Conservation (phyloP, 1,140 invertebrate genomes). For the Triops cancriformis region DNA sequence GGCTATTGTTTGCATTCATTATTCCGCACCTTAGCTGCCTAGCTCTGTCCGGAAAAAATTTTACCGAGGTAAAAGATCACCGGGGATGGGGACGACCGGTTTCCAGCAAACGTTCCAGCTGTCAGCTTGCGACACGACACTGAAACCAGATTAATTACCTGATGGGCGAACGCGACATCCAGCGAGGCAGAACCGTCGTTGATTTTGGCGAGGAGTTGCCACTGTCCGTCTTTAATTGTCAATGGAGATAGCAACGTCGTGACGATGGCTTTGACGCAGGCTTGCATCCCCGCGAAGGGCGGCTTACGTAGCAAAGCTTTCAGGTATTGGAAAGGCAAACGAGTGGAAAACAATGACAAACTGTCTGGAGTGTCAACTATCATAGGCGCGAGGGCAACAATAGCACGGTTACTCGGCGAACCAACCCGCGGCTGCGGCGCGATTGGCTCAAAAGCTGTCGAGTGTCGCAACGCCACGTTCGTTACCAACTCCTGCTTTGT, state of each 20-base stretch:
- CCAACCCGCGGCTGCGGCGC: background rate
- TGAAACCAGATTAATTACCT: conserved; percentile 29
- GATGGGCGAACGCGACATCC: conserved; percentile 34
- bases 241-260: background rate
- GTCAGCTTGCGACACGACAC: background rate
- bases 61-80: background rate
- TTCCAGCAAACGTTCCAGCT: background rate
- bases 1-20: background rate
- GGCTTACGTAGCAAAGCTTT: background rate
- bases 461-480: background rate
- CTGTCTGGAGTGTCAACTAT: background rate
- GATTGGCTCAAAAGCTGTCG: background rate
- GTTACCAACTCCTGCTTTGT: background rate
- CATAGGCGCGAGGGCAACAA: background rate
- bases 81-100: background rate
- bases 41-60: background rate
- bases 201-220: conserved; percentile 36
- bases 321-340: conserved; percentile 5
- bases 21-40: background rate
- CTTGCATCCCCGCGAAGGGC: background rate
- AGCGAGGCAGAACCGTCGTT: conserved; percentile 36
- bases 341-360: background rate
- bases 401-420: background rate
- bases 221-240: conserved; percentile 27
- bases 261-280: background rate